A percentile compares a stretch with the other conserved stretches of the same genome.
Conservation (phyloP, 2,888 invertebrate genomes). For the Ceratothoa steindachneri region DNA sequence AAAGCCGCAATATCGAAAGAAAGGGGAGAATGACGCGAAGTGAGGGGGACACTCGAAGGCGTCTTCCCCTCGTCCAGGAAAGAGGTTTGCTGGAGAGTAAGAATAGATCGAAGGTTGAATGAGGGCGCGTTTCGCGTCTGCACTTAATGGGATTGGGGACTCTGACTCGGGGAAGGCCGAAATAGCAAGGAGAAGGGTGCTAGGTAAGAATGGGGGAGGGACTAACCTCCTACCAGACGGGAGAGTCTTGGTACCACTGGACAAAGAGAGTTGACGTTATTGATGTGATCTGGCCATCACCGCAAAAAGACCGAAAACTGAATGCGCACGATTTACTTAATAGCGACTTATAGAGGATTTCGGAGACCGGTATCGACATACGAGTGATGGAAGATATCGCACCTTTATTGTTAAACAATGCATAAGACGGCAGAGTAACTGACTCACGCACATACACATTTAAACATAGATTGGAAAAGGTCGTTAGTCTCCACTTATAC, state of each 20-base stretch:
- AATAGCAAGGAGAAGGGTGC: not conserved
- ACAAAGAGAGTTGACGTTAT: no score
- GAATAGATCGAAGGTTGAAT: not conserved
- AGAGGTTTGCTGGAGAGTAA: not conserved
- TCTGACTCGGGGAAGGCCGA: not conserved
- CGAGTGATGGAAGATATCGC: no score
- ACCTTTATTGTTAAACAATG: no score
- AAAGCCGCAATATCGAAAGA: not conserved
- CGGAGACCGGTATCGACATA: no score
- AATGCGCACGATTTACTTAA: not conserved
- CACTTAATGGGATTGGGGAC: constrained; percentile 2
- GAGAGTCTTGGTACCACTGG: not conserved
- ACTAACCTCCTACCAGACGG: not conserved
- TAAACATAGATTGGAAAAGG: no score
- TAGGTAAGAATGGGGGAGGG: not conserved
- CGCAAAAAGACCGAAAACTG: not conserved
- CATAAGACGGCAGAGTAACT: no score
- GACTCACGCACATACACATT: no score
- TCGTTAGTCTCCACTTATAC: no score
- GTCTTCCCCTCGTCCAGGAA: not conserved
- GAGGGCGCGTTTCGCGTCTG: constrained; percentile 2
- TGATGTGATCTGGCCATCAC: no score
- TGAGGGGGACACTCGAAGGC: not conserved
- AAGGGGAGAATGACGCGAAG: not conserved
- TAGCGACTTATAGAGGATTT: not conserved